These are phyloP conservation scores for Sinocyclocheilus maitianheensis DNA, from an alignment of 2,113 vertebrate species.

Conservation along the genomic window DNA sequence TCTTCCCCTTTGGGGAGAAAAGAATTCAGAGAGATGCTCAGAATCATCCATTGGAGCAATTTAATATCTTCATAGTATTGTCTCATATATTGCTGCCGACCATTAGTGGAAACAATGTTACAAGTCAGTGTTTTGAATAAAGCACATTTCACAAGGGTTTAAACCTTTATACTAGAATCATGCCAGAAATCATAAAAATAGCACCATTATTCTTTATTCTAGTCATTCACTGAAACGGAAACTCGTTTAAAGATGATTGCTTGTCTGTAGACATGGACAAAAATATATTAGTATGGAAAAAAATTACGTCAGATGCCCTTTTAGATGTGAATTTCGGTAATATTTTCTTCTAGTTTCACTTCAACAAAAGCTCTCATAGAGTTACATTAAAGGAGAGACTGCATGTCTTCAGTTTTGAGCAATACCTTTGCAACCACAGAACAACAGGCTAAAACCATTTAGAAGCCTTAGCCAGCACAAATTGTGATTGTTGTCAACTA, in stretches of 20 bases:
- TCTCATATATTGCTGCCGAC: not conserved
- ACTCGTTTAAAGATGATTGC: conserved; percentile 22
- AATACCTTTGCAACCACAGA: not conserved
- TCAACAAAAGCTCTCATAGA: not conserved
- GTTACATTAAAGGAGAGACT: no score
- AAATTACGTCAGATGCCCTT: not conserved
- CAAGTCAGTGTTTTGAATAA: conserved; percentile 6
- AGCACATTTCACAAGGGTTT: conserved; percentile 2
- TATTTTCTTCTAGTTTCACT: not conserved
- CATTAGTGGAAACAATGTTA: not conserved
- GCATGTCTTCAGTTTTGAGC: not conserved
- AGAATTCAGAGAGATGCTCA: not conserved
- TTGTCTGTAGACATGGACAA: conserved; percentile 11
- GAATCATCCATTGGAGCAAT: not conserved
- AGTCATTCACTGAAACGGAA: conserved; percentile 1
- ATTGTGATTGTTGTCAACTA: not conserved
- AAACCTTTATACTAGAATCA: not conserved
- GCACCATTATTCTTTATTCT: conserved; percentile 5
- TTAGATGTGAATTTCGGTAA: not conserved
- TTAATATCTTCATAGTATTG: not conserved
- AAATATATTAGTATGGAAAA: not conserved
- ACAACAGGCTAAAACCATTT: not conserved
- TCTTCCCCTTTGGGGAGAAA: conserved; percentile 22
- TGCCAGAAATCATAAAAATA: not conserved
- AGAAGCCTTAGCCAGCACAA: not conserved